Evolutionary conservation across 2,113 vertebrate species (phyloP), one percentile per base, ranked within the genome.

Genomic region (Takifugu flavidus): DNA sequence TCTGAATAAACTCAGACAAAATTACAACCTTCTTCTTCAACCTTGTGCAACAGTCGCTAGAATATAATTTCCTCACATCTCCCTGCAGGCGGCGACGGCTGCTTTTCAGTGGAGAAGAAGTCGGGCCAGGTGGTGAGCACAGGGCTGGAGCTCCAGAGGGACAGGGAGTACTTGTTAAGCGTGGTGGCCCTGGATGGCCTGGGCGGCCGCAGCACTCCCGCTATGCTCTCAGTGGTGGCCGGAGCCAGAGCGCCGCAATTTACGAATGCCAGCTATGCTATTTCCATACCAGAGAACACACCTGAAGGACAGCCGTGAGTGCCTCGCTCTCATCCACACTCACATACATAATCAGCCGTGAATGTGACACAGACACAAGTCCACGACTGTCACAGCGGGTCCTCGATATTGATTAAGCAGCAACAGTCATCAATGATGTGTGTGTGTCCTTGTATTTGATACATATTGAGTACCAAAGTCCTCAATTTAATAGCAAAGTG

Each of bases 71-170:
- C 25, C 42, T 49, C 77, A 13, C 72, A 39, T 53, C 65, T 56
- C 49, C 25, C 70, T 71, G 29, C 43, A 96, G 94, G 94, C 25
- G 93, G 94, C 11, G 93, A 94, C 25, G 89, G 87, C 49, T 90
- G 92, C 65, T 96, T 95, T 72, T 82, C 89, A 12, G 92, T 95
- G 61, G 93, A 94, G 86, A 91, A 86, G 79, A 90, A 89, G 78
- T 92, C 86, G 1, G 94, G 94, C 47, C 93, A 91, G 77, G 89
- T 95, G 82, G 86, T 86, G 82, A 94, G 91, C 3, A 94, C 94
- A 0, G 92, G 93, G 26, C 84, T 93, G 71, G 87, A 89, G 13
- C 76, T 95, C 59, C 80, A 91, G 85, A 90, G 72, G 65, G 90
- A 92, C 72, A 87, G 87, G 61, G 93, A 95, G 61, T 95, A 95